Evolutionary conservation across 2,113 vertebrate genomes (phyloP), one percentile per base, ranked within the genome.

Genomic region (Dunckerocampus dactyliophorus): DNA sequence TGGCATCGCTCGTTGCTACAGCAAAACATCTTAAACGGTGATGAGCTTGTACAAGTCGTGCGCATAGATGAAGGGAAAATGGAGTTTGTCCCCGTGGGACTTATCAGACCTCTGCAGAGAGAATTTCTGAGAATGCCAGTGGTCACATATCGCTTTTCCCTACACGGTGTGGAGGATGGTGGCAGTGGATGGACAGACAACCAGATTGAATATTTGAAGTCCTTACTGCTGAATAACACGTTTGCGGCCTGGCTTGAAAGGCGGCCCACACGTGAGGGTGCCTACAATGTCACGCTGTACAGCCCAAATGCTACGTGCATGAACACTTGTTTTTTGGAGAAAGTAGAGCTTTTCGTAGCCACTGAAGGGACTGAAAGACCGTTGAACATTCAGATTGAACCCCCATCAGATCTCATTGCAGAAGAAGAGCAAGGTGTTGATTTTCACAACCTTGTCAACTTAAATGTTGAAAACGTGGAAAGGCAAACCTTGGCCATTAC

Each of bases 71-170:
- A 88, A 6, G 95, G 95, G 45, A 91, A 88, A 70, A 90, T 87
- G 47, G 93, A 95, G 50, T 55, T 89, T 0, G 88, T 95, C 22
- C 82, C 79, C 1, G 66, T 84, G 16, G 72, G 75, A 17, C 72
- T 89, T 62, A 77, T 96, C 53, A 88, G 88, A 68, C 76, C 74
- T 9, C 72, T 97, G 62, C 84, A 87, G 17, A 53, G 68, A 0
- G 91, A 90, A 21, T 95, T 91, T 52, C 88, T 94, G 10, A 91
- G 83, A 14, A 88, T 95, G 91, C 95, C 95, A 0, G 93, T 97
- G 54, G 82, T 95, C 9, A 95, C 94, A 0, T 96, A 93, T 0
- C 64, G 46, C 0, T 96, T 93, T 11, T 89, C 91, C 8, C 50
- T 98, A 42, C 78, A 90, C 13, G 92, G 92, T 3, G 39, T 94